phyloP scores from a whole-genome alignment of 2,797 vertebrate genomes.

The Centroberyx gerrardi region DNA sequence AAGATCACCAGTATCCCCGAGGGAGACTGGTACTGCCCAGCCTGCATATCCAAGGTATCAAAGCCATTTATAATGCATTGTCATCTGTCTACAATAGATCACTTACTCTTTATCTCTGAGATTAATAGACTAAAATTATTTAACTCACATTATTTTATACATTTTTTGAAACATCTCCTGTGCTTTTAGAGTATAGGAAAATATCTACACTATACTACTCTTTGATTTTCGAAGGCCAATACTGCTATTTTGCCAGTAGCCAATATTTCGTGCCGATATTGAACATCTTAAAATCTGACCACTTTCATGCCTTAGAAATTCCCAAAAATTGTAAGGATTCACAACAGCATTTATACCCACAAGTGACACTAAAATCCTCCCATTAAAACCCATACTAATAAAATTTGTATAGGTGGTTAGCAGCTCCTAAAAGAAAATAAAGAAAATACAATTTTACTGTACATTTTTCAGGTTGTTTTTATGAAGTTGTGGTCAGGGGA shows the following conservation, averaged over 20 bases:
- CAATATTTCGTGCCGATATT: background rate
- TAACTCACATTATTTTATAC: background rate
- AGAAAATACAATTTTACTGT: conserved; percentile 11
- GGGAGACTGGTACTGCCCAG: conserved; percentile 99
- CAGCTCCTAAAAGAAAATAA: conserved; percentile 12
- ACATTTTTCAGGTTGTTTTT: conserved; percentile 17
- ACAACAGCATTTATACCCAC: background rate
- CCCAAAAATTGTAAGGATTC: conserved; percentile 14
- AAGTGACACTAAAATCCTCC: conserved; percentile 36
- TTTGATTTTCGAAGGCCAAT: background rate
- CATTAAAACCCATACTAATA: conserved; percentile 9
- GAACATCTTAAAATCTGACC: background rate
- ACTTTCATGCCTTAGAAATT: background rate
- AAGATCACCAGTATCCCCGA: conserved; percentile 98
- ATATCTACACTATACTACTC: background rate
- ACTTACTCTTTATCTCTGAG: background rate
- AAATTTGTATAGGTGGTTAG: background rate
- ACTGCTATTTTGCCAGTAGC: background rate
- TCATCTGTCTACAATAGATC: background rate
- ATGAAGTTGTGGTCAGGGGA: conserved; percentile 6
- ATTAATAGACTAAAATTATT: background rate
- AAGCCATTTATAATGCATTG: background rate
- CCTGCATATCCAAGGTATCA: conserved; percentile 97
- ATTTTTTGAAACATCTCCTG: background rate
- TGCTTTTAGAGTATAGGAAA: background rate